A percentile compares a stretch with the other conserved stretches of the same genome.
These are phyloP conservation scores for Drosophila nr. perissopoda DNA, from an alignment of 2,888 invertebrate genomes.

Conservation along the genomic window DNA sequence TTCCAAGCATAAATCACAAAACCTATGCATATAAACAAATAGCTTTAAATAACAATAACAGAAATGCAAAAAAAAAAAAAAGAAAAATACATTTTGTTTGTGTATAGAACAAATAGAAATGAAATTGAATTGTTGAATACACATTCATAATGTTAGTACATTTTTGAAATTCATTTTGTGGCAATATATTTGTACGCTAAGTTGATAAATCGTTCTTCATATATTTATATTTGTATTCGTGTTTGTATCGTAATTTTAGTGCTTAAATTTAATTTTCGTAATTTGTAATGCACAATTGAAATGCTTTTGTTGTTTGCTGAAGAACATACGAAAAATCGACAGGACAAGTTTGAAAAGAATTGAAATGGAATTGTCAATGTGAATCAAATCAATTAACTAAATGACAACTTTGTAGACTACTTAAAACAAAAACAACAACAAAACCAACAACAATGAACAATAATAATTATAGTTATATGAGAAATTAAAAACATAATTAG, in stretches of 20 bases:
- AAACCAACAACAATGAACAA: conserved; percentile 68
- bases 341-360: conserved; percentile 15
- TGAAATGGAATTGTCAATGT: conserved; percentile 37
- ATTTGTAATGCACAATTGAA: conserved; percentile 39
- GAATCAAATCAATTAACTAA: conserved; percentile 45
- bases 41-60: conserved; percentile 69
- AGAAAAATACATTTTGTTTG: conserved; percentile 19
- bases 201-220: conserved; percentile 40
- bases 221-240: conserved; percentile 33
- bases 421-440: conserved; percentile 15
- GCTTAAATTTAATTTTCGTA: conserved; percentile 50
- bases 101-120: conserved; percentile 13
- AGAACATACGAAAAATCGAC: conserved; percentile 35
- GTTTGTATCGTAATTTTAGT: conserved; percentile 49
- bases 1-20: conserved; percentile 70
- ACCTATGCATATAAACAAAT: conserved; percentile 69
- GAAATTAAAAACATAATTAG: conserved; percentile 54
- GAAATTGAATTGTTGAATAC: conserved; percentile 43
- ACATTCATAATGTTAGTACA: conserved; percentile 29
- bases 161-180: conserved; percentile 43
- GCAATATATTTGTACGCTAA: conserved; percentile 57
- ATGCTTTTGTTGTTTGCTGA: conserved; percentile 73
- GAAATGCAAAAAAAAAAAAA: conserved; percentile 19
- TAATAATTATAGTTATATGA: conserved; percentile 68
- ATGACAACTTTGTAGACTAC: conserved; percentile 68